Percentiles rank a stretch among this genome's conserved stretches.
Conservation (phyloP, 92 coral and sea anemone species). For the Muricea muricata region DNA sequence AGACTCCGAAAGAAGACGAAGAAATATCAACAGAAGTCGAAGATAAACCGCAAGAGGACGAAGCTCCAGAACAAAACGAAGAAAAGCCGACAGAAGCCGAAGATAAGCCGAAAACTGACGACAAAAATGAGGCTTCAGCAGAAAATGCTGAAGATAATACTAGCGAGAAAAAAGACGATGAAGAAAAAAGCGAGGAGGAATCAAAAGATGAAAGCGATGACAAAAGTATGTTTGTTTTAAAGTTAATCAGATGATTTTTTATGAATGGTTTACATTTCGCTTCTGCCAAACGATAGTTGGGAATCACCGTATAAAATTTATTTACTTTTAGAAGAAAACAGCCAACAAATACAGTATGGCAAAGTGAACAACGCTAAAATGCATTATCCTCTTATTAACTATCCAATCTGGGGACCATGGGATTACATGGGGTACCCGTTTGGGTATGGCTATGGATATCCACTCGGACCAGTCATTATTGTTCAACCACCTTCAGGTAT, state of each 20-base stretch:
- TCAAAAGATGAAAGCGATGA: neutral
- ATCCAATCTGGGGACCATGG: neutral
- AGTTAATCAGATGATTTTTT: too few relatives aligned
- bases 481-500: neutral
- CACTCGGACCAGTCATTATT: neutral
- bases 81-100: neutral
- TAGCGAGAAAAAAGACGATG: neutral
- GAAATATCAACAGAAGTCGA: neutral
- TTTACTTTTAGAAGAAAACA: neutral
- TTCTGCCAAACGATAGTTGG: neutral
- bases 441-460: neutral
- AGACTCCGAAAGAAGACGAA: neutral
- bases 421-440: neutral
- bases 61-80: neutral
- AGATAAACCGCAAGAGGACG: neutral
- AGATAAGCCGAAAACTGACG: neutral
- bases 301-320: neutral
- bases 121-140: neutral
- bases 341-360: neutral
- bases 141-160: neutral
- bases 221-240: too few relatives aligned
- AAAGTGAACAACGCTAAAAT: neutral
- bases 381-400: neutral
- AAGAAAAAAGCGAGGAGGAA: neutral
- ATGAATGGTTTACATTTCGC: too few relatives aligned